Evolutionary conservation across 2,797 vertebrate genomes (phyloP).

Genomic region (Sitta carolinensis): DNA sequence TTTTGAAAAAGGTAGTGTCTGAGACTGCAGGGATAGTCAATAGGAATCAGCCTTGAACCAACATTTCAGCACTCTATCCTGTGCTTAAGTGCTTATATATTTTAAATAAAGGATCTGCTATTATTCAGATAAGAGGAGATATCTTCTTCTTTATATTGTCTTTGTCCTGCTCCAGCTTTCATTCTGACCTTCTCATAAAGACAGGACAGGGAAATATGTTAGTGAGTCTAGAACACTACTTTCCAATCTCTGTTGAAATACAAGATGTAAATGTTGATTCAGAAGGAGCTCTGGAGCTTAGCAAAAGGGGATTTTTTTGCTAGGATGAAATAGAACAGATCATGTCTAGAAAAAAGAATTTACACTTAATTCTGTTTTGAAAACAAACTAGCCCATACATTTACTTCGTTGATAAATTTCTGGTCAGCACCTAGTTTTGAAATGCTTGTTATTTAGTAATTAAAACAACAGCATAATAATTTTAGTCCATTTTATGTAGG

Average conservation of each 20-base stretch:
- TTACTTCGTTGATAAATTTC: background rate
- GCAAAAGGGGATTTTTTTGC: background rate
- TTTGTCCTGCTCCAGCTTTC: background rate
- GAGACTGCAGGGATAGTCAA: background rate
- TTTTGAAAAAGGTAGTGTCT: background rate
- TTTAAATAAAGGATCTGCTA: background rate
- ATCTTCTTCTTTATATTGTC: background rate
- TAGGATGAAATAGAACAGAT: background rate
- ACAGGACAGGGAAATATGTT: background rate
- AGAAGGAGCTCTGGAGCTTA: background rate
- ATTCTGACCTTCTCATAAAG: background rate
- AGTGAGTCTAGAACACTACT: background rate
- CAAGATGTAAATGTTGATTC: background rate
- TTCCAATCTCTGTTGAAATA: background rate
- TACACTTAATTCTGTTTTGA: background rate
- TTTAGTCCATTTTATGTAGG: background rate
- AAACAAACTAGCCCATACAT: background rate
- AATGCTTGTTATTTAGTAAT: background rate
- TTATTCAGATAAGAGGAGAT: background rate
- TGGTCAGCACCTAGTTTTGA: background rate
- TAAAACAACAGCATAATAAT: background rate
- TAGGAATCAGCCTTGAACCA: background rate
- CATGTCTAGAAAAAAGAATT: background rate
- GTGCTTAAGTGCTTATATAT: background rate
- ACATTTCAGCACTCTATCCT: background rate